Base-by-base conservation (phyloP, 2,113 vertebrate genomes). In the Columba janthina region DNA sequence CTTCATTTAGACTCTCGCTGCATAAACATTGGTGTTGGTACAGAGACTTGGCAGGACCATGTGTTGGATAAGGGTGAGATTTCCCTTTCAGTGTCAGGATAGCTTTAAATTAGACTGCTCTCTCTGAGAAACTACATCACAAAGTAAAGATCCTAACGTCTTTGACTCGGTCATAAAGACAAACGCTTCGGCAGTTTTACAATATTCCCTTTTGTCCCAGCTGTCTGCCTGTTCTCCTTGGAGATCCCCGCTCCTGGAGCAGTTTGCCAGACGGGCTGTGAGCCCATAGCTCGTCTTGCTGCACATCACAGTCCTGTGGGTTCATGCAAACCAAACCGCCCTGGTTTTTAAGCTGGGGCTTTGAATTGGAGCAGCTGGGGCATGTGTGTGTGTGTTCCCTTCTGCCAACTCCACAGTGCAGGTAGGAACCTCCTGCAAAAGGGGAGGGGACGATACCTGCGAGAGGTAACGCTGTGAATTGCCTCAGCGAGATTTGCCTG, bases 401-500 rank as follows among this genome's bases (percentile, higher is more conserved):
- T 38, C 86, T 90, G 83, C 93, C 93, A 93, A 11, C 67, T 40
- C 60, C n/a, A 65, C 78, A 80, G 51, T 20, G 36, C 21, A 42
- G 72, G 67, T 50, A 93, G 71, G 69, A 93, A 64, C 73, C 85
- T 94, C 56, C 90, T 71, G 67, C 88, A 78, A 5, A 57, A 92
- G 61, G 44, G 38, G 26, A 94, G 95, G 93, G 44, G 91, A 94
- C 34, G 84, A 92, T 65, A 50, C 83, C 86, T 40, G 89, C 72
- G 83, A 74, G 56, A 1, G 0, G 32, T n/a, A 77, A 60, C 48
- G 78, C 60, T 88, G 79, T 34, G 66, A 66, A 60, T 94, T 92
- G 93, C 83, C 65, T 94, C 72, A 64, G 53, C 85, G 51, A 93
- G 77, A 53, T 92, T 53, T 89, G 96, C 61, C 80, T 69, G 57